phyloP scores from a whole-genome alignment of 2,888 invertebrate genomes.

The Callyntrura guangdongensis region DNA sequence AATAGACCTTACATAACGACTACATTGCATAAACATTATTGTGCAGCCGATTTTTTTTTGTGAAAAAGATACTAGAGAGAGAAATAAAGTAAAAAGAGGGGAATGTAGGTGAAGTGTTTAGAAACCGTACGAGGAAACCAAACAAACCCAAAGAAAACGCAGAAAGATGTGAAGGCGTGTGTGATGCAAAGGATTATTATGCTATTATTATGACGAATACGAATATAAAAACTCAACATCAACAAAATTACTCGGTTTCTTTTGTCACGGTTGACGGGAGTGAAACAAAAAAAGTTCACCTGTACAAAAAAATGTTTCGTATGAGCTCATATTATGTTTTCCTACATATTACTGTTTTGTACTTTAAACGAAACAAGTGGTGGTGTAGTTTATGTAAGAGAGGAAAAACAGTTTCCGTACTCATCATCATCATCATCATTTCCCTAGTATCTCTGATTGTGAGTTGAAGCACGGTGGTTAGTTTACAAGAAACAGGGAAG shows the following conservation, averaged over 20 bases:
- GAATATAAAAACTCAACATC: neutral
- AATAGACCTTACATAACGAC: too few species aligned
- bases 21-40: neutral
- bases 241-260: constrained; percentile 22
- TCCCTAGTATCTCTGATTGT: too few species aligned
- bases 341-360: neutral
- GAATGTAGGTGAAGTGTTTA: neutral
- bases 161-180: neutral
- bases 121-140: neutral
- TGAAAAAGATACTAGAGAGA: neutral
- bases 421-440: too few species aligned
- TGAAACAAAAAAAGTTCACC: constrained; percentile 54
- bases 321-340: neutral
- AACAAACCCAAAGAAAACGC: constrained; percentile 8
- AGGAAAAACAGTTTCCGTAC: constrained; percentile 48
- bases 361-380: neutral
- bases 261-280: constrained; percentile 67
- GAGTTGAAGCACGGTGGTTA: too few species aligned
- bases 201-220: constrained; percentile 1
- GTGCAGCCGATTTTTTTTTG: neutral
- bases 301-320: neutral
- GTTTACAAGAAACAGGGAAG: too few species aligned
- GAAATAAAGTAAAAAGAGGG: neutral
- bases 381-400: neutral
- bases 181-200: neutral